phyloP scores from a whole-genome alignment of 2,888 invertebrate species.

The Cinara cedri region DNA sequence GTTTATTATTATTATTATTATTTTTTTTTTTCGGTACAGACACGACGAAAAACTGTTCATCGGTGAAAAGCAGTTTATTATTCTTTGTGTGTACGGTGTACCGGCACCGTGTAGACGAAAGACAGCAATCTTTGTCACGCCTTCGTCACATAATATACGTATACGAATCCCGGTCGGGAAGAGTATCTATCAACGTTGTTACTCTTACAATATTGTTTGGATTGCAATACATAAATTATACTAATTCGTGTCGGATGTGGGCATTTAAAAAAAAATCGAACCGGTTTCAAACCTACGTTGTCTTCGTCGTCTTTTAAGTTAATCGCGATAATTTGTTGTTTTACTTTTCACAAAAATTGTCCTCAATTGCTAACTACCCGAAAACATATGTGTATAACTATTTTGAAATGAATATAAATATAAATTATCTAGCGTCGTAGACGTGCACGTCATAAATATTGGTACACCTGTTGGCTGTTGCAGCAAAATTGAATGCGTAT shows the following conservation, averaged over 20 bases:
- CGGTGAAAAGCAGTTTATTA: constrained; percentile 44
- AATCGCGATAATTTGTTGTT: constrained; percentile 15
- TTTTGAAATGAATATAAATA: background rate
- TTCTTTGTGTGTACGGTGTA: constrained; percentile 20
- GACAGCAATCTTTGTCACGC: constrained; percentile 55
- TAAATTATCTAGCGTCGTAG: background rate
- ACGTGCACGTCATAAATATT: background rate
- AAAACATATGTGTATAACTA: no score
- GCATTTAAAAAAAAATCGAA: constrained; percentile 10
- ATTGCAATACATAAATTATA: constrained; percentile 48
- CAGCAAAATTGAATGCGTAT: background rate
- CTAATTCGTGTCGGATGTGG: constrained; percentile 1
- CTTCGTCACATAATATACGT: constrained; percentile 31
- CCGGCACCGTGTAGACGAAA: constrained; percentile 34
- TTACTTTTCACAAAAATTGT: background rate
- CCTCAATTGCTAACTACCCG: constrained; percentile 1
- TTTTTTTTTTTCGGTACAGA: constrained; percentile 34
- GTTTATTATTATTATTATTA: background rate
- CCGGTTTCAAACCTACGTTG: background rate
- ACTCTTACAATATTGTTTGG: constrained; percentile 32
- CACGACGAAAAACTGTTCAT: constrained; percentile 43
- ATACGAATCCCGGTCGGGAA: constrained; percentile 6
- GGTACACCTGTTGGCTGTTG: background rate
- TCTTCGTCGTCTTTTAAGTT: background rate
- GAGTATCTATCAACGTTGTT: constrained; percentile 40